These are phyloP conservation scores for Formica aserva DNA, from an alignment of 2,888 invertebrate species.

Conservation along the genomic window DNA sequence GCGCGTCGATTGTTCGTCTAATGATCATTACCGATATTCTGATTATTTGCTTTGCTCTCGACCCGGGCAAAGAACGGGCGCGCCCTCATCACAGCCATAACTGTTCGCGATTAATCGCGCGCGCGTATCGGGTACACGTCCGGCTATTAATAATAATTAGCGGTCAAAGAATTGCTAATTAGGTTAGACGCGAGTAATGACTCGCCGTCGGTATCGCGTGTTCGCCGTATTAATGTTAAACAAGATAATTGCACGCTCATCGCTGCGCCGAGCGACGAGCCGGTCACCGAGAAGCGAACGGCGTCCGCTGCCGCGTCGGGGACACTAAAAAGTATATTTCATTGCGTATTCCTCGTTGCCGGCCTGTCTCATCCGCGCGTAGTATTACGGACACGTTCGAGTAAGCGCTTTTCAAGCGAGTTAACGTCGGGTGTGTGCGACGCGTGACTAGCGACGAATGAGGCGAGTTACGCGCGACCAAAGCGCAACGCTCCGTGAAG, in stretches of 20 bases:
- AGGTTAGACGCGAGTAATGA: slow-evolving; percentile 44
- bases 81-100: background rate
- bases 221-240: slow-evolving; percentile 23
- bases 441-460: slow-evolving; percentile 82
- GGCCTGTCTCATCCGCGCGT: slow-evolving; percentile 39
- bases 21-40: slow-evolving; percentile 14
- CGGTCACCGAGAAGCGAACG: slow-evolving; percentile 32
- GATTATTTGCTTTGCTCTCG: slow-evolving; percentile 30
- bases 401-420: slow-evolving; percentile 53
- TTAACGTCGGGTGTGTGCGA: slow-evolving; percentile 60
- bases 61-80: slow-evolving; percentile 7
- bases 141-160: slow-evolving; percentile 47
- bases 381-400: slow-evolving; percentile 54
- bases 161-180: slow-evolving; percentile 35
- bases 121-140: slow-evolving; percentile 24
- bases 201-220: slow-evolving; percentile 28
- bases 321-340: slow-evolving; percentile 51
- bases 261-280: slow-evolving; percentile 19
- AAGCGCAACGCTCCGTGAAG: slow-evolving; percentile 78
- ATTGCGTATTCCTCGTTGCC: slow-evolving; percentile 30
- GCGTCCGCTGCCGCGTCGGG: background rate
- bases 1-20: slow-evolving; percentile 29
- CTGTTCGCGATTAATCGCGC: slow-evolving; percentile 28
- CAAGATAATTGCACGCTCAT: slow-evolving; percentile 48
- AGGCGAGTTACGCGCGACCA: slow-evolving; percentile 80